Evolutionary conservation across 2,888 invertebrate species (phyloP), one percentile per base, ranked within the genome.

Genomic region (Limnephilus marmoratus): DNA sequence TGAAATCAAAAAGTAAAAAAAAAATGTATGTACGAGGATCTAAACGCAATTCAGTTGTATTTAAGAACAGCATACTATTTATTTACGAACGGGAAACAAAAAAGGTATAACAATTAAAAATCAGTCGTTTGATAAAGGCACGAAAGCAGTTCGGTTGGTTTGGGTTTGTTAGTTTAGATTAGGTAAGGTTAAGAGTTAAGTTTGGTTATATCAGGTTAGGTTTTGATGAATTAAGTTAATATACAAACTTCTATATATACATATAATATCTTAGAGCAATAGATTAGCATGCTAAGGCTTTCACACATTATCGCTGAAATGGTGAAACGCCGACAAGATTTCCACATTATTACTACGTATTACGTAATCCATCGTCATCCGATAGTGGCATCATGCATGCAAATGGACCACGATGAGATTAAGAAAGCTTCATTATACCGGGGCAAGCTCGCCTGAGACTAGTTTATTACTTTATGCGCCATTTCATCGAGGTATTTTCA

Each of bases 381-480:
- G 90, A 90, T 80, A 53, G 29, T 85, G 41, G 41, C 80, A 85
- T 90, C 80, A 41, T 81, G 85, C 45, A 91, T 91, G 91, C 81
- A 87, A 91, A 91, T 91, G 91, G 91, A 81, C 80, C 41, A 85
- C 86, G 92, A 90, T 82, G 87, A 92, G 90, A 92, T 92, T 88
- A 92, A 83, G 87, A 88, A 90, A 90, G 92, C 92, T 92, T 92
- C 88, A 92, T 92, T 92, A 92, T 86, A 83, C 81, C 31, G 37
- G 37, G 29, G 29, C 88, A 31, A 41, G 37, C 81, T 81, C 29
- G n/a, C 41, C 49, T n/a, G 86, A 45, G 34, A 68, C 31, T 68
- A 29, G 7, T 37, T 88, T 12, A 24, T 85, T 85, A 85, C 45
- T 34, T 41, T 24, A 86, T 45, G 86, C 45, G 45, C 41, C 45